Percentiles rank a stretch among this genome's conserved stretches.
Conservation (phyloP, 2,797 vertebrate species). For the Cottoperca gobio region DNA sequence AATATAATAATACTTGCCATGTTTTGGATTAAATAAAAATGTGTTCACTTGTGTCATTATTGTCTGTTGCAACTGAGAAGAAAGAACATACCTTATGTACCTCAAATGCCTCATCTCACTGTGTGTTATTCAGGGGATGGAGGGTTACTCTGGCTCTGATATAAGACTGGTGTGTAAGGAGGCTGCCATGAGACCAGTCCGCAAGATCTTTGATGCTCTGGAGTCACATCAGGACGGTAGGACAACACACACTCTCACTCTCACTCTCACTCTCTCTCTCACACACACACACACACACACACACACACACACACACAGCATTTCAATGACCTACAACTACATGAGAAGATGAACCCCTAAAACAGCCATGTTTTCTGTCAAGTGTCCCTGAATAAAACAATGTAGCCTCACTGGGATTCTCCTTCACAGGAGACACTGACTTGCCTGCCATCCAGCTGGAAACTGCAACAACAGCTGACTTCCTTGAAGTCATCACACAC, state of each 20-base stretch:
- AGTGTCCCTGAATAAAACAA: slow-evolving; percentile 1
- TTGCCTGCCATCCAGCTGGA: slow-evolving; percentile 86
- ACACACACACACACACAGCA: not conserved
- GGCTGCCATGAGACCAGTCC: slow-evolving; percentile 94
- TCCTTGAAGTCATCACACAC: slow-evolving; percentile 90
- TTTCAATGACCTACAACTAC: not conserved
- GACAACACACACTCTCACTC: slow-evolving; percentile 1
- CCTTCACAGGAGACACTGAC: slow-evolving; percentile 75
- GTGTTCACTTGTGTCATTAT: not conserved
- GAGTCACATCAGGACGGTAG: slow-evolving; percentile 90
- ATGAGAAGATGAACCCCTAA: accelerated
- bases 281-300: not conserved
- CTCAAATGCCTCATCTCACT: not conserved
- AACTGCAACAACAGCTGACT: slow-evolving; percentile 89
- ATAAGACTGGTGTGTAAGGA: slow-evolving; percentile 95
- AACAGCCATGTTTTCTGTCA: not conserved
- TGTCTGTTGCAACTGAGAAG: not conserved
- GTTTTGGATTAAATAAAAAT: not conserved
- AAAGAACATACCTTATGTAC: not conserved
- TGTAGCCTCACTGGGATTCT: not conserved
- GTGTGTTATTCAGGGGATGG: slow-evolving; percentile 74
- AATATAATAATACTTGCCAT: not conserved
- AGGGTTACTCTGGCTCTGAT: slow-evolving; percentile 96
- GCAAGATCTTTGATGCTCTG: slow-evolving; percentile 92
- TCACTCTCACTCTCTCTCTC: not conserved